Evolutionary conservation across 1,140 invertebrate species (phyloP), one percentile per base, ranked within the genome.

Genomic region (Aplysia californica): DNA sequence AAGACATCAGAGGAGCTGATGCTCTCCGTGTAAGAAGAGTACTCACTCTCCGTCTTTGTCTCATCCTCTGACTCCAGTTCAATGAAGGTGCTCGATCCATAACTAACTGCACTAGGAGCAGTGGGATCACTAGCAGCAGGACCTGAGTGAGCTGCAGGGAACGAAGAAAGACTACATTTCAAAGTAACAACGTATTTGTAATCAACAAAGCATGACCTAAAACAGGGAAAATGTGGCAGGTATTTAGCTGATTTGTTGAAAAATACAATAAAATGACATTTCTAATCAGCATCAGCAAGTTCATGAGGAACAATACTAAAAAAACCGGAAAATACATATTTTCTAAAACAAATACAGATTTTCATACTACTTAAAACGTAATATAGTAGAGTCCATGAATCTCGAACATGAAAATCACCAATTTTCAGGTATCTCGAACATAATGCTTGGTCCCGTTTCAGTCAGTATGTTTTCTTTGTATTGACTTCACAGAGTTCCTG

Each of bases 1-100:
- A 73, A 73, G 1, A 73, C 70, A 2, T 41, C 41, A 4, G 70
- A 73, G 2, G 70, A 73, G 0, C 23, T 58, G 29, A 61, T 39
- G 44, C 70, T 73, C 15, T 73, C 70, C 1, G 70, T 61, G 58
- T 59, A 73, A 3, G n/a, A n/a, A n/a, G 70, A 73, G 33, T 59
- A 73, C 10, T 61, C 55, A 23, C 58, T 59, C 5, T 56, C 3
- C 39, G 70, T 73, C 6, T 58, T 41, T 23, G 70, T 59, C 18
- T 73, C 70, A 61, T 73, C 55, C 10, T 61, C 38, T 6, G 56
- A 61, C 21, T 72, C 55, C 33, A 73, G 23, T 5, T 36, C 38
- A 15, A 61, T 29, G 33, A 73, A 73, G 1, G 70, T 61, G 41
- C 23, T 73, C 31, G 70, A 36, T n/a, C 36, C 56, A 73, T 73